Base-by-base conservation (phyloP, 2,797 vertebrate species). In the Anisognathus igniventris region DNA sequence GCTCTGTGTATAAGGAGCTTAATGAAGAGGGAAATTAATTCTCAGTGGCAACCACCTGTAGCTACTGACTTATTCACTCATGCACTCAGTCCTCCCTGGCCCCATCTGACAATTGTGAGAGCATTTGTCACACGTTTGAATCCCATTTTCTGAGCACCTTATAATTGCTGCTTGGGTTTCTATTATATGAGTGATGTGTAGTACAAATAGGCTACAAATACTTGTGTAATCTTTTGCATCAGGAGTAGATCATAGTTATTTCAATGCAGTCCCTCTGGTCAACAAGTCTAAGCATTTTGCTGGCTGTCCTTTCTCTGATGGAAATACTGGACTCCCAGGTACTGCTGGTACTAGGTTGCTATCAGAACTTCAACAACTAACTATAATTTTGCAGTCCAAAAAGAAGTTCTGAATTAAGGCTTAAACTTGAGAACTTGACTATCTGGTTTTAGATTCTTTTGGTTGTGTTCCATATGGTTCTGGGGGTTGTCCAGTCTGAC, bases 1-100 rank as follows among this genome's bases (percentile, higher is more conserved):
- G 54, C 81, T 95, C 65, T 77, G 16, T 50, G 47, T 78, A 48
- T 81, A 90, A 94, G 47, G 48, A 96, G 78, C 54, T 97, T 92
- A 96, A 96, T 92, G 89, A 96, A 88, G 61, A 88, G 51, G 54
- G 86, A 96, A 97, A 94, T 96, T 77, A 94, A 88, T 91, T 96
- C 68, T 94, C 85, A 81, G 58, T 60, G 62, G 72, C 68, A 94
- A 86, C 62, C 54, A 88, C 82, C 78, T 96, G 78, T 94, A 87
- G 79, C 78, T 93, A 27, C 75, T 95, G 86, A 83, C 45, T 66
- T 66, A 71, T 4, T 93, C 31, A 68, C 45, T 93, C 84, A 91
- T 54, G 62, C 70, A 85, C 20, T 82, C 30, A 54, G 84, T 82
- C 48, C 37, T 90, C 31, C 44, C 48, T 54, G 58, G 47, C 39